Evolutionary conservation across 2,888 invertebrate species (phyloP), one percentile per base, ranked within the genome.

Genomic region (Zhuqinia jingwanae): DNA sequence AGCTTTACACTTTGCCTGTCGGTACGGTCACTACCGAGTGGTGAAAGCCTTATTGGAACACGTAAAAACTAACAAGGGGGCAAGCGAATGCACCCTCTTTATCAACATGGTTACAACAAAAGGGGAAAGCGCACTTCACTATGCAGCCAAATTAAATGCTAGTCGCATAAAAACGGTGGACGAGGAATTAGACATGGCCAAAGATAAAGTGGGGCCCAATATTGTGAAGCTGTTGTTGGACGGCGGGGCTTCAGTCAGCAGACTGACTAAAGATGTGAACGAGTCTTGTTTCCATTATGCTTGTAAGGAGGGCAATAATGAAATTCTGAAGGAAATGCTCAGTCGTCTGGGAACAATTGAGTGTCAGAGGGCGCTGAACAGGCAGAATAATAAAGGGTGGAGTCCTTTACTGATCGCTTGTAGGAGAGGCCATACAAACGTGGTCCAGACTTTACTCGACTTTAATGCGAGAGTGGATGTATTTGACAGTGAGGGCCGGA

Each of bases 381-480:
- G 96, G 91, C 99, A 99, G 92, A 97, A 97, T 84, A 96, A 96
- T 85, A 96, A 97, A 89, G 96, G 99, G 10, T 99, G 99, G 98
- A 99, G 99, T 0, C 99, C 99, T 15, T 93, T 99, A 90, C 94
- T 99, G 77, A 98, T 99, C 91, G 99, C 99, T 22, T 97, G 99
- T 91, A 96, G 99, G 92, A 95, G 97, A 92, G 99, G 99, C 5
- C 99, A 99, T 92, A 96, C 97, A 94, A 97, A 97, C 92, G 95
- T 99, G 90, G 98, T 99, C 58, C 96, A 95, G 65, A 90, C 90
- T 6, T 88, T 99, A 83, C 94, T 99, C 86, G 94, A 96, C 53
- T 98, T 99, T 93, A 98, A 99, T 92, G 99, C 99, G 10, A 95
- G 99, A 92, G 99, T 99, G 20, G 99, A 99, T 92, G 99, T 99